Base-by-base conservation (phyloP, 2,797 vertebrate species). In the Neopelma chrysocephalum region DNA sequence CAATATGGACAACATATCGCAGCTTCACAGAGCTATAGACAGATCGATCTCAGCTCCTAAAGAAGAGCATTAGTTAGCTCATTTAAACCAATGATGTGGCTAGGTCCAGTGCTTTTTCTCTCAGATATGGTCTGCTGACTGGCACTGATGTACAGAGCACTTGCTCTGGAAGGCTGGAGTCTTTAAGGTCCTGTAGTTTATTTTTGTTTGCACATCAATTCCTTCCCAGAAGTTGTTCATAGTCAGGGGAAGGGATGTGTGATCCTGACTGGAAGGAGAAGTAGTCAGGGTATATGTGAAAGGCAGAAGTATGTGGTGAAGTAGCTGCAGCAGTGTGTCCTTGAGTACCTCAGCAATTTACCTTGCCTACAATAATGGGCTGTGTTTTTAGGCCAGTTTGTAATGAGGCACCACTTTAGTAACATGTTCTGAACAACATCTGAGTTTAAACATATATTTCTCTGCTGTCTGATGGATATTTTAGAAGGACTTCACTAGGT, bases 371-470 rank as follows among this genome's bases (percentile, higher is more conserved):
- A 61, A 8, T 18, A 62, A 58, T 0, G 17, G 26, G 7, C 18
- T 19, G 25, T 25, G 19, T 11, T 18, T 43, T 51, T 48, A 40
- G 16, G 64, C 47, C n/a, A 43, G 9, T 56, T 84, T 51, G 31
- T 70, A 51, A 85, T 45, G 48, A 56, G 66, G 56, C 56, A 50
- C 23, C 45, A 9, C 32, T 54, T 54, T 3, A 47, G 47, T 32
- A 47, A 25, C 3, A 0, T 9, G 19, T 42, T 66, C 62, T 69
- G 47, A 82, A 48, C 27, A 71, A 43, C 29, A 48, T 82, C 64
- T 34, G 62, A 47, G 50, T 29, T 58, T 13, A 40, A 18, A 23
- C 4, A 1, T 6, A 17, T 0, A 0, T 69, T 78, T 56, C 60
- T 86, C 47, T 90, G 40, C 26, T 53, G 32, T 43, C 34, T 75